phyloP scores from a whole-genome alignment of 2,113 vertebrate genomes.

The Festucalex cinctus region DNA sequence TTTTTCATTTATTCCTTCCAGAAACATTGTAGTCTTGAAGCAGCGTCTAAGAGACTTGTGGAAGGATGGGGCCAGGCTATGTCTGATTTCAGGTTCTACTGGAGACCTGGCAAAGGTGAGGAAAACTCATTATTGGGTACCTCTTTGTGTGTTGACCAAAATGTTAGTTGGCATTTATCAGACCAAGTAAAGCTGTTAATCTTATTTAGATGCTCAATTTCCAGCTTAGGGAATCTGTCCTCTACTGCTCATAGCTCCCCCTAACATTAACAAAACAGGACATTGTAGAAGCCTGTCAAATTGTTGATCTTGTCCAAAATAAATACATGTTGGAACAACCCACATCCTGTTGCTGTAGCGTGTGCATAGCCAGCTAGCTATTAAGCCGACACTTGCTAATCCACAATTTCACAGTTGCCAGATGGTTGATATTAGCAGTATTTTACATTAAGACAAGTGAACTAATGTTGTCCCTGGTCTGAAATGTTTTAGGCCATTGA shows the following conservation, averaged over 20 bases:
- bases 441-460: background rate
- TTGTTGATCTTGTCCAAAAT: background rate
- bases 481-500: constrained; percentile 78
- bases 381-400: background rate
- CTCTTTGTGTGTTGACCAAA: background rate
- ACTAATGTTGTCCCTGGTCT: constrained; percentile 4
- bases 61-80: constrained; percentile 83
- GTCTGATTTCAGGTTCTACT: constrained; percentile 86
- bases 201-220: constrained; percentile 1
- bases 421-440: background rate
- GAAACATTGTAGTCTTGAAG: constrained; percentile 87
- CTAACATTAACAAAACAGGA: background rate
- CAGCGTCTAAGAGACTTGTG: constrained; percentile 85
- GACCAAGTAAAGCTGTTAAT: constrained; percentile 2
- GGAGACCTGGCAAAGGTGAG: constrained; percentile 92
- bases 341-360: constrained; percentile 34
- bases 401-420: no score
- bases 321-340: background rate
- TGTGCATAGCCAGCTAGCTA: constrained; percentile 19
- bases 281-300: background rate
- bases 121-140: background rate
- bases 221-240: background rate
- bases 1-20: constrained; percentile 48
- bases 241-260: background rate
- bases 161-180: constrained; percentile 1